Percentiles rank a stretch among this genome's conserved stretches.
phyloP scores from a whole-genome alignment of 2,113 vertebrate genomes.

The Callorhinus ursinus region DNA sequence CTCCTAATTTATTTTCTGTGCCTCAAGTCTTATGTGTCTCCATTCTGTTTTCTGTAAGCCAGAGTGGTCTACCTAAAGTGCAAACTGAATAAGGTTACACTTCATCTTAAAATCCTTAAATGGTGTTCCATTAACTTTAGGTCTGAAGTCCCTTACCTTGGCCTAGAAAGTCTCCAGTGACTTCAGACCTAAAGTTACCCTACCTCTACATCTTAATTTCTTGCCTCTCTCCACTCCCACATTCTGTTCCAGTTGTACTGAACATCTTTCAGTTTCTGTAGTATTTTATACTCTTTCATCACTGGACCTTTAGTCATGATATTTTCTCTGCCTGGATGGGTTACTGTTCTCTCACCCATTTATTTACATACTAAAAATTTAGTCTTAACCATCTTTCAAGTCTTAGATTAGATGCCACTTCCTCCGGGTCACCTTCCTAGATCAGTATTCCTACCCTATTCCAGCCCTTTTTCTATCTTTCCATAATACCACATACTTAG shows the following conservation, averaged over 20 bases:
- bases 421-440: neutral
- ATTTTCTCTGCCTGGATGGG: neutral
- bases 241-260: neutral
- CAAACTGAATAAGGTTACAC: neutral
- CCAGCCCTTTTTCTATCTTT: neutral
- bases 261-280: neutral
- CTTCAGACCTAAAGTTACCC: neutral
- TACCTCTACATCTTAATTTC: neutral
- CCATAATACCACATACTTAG: neutral
- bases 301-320: neutral
- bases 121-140: neutral
- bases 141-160: conserved; percentile 1
- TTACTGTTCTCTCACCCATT: neutral
- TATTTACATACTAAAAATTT: neutral
- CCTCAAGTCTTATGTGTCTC: neutral
- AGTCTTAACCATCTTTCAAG: conserved; percentile 2
- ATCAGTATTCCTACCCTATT: neutral
- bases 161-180: neutral
- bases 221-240: neutral
- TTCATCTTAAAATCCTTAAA: neutral
- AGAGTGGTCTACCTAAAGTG: neutral
- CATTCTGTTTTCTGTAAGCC: neutral
- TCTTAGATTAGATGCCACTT: neutral
- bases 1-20: conserved; percentile 25
- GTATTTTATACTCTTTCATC: neutral